These are phyloP conservation scores for Aphrocallistes beatrix DNA, from an alignment of 37 sponge, comb jelly and placozoan genomes.

Conservation along the genomic window DNA sequence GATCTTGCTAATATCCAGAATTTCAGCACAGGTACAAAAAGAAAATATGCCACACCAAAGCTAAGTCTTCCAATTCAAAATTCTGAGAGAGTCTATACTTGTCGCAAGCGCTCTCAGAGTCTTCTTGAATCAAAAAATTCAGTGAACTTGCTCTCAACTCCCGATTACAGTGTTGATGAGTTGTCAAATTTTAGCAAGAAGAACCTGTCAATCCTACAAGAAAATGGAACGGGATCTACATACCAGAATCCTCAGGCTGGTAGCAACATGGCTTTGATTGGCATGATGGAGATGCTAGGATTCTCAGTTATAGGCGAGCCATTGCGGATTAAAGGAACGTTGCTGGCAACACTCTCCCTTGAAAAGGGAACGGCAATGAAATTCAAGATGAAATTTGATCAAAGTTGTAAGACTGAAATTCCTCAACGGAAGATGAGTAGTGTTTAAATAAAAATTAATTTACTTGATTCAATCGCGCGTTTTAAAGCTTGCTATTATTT, in stretches of 20 bases:
- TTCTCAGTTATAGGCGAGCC: not conserved
- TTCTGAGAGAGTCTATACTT: not conserved
- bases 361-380: not conserved
- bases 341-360: not conserved
- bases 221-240: not conserved
- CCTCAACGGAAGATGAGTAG: no score
- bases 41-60: not conserved
- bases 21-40: not conserved
- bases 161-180: not conserved
- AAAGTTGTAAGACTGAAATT: no score
- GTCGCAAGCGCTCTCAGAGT: not conserved
- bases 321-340: not conserved
- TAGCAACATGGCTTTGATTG: not conserved
- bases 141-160: no score
- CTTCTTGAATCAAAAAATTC: no score
- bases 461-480: no score
- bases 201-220: not conserved
- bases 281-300: not conserved
- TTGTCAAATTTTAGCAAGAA: not conserved
- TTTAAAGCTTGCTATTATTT: no score
- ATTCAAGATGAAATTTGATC: not conserved
- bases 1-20: not conserved
- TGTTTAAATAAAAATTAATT: no score
- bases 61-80: not conserved
- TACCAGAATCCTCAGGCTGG: conserved; percentile 7